These are phyloP conservation scores for Parnassius glacialis DNA, from an alignment of 2,888 invertebrate genomes.

Conservation along the genomic window DNA sequence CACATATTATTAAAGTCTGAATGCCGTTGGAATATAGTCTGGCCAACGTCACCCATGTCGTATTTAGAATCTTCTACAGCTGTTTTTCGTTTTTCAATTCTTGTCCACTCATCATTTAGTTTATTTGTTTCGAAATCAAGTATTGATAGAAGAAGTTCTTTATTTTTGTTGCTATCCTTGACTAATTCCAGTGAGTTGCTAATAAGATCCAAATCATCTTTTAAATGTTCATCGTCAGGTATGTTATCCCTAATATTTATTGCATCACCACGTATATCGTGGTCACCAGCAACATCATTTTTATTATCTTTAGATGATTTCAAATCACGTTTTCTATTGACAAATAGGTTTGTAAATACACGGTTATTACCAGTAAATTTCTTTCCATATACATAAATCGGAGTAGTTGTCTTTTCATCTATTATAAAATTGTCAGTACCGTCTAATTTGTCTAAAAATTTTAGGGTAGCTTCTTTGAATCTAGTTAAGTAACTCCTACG, in stretches of 20 bases:
- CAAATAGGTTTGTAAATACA: conserved; percentile 1
- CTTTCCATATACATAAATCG: background rate
- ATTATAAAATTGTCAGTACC: conserved; percentile 2
- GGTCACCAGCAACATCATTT: background rate
- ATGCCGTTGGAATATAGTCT: conserved; percentile 7
- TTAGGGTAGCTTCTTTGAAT: conserved; percentile 14
- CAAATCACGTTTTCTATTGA: background rate
- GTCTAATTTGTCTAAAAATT: conserved; percentile 11
- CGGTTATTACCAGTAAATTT: conserved; percentile 1
- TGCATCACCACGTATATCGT: background rate
- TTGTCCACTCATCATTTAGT: conserved; percentile 32
- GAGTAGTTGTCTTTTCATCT: conserved; percentile 5
- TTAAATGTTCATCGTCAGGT: background rate
- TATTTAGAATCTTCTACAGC: conserved; percentile 2
- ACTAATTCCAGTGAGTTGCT: conserved; percentile 5
- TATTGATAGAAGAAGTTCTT: conserved; percentile 43
- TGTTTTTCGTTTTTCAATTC: conserved; percentile 18
- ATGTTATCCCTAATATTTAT: background rate
- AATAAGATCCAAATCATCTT: conserved; percentile 3
- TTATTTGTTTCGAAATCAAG: conserved; percentile 46
- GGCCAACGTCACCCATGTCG: conserved; percentile 1
- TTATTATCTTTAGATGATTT: conserved; percentile 1
- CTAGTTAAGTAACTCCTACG: background rate
- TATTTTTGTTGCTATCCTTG: conserved; percentile 22
- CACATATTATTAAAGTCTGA: conserved; percentile 20